phyloP scores from a whole-genome alignment of 2,797 vertebrate species.

The Diplodus sargus region DNA sequence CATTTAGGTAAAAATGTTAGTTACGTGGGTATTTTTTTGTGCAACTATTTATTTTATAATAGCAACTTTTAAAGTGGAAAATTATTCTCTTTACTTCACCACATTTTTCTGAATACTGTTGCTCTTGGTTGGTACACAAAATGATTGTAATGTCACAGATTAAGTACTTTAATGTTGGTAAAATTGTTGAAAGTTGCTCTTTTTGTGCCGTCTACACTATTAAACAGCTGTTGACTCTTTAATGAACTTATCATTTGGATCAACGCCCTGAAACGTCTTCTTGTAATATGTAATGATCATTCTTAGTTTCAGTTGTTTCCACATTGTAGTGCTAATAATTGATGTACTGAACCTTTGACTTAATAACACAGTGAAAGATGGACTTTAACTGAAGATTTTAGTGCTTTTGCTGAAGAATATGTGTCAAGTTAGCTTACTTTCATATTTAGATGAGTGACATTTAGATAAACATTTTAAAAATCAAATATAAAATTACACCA shows the following conservation, averaged over 20 bases:
- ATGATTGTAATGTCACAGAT: not conserved
- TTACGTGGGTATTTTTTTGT: not conserved
- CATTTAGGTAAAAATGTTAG: not conserved
- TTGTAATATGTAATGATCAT: not conserved
- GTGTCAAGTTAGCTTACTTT: not conserved
- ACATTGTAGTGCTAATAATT: not conserved
- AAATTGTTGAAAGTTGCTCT: not conserved
- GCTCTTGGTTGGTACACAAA: not conserved
- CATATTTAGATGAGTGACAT: not conserved
- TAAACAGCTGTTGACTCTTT: not conserved
- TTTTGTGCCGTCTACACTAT: not conserved
- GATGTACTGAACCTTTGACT: not conserved
- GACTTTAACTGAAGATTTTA: not conserved
- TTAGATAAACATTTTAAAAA: not conserved
- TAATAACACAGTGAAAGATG: not conserved
- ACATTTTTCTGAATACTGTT: not conserved
- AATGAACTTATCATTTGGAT: not conserved
- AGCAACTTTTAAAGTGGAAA: not conserved
- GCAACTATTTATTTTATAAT: not conserved
- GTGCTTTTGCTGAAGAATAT: not conserved
- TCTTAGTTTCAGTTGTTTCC: not conserved
- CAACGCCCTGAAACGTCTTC: not conserved
- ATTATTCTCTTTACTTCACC: not conserved
- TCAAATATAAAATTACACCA: not conserved
- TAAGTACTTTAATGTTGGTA: not conserved